A percentile compares a stretch with the other conserved stretches of the same genome.
Evolutionary conservation across 1,140 invertebrate species (phyloP).

Genomic region (Drosophila arawakana): DNA sequence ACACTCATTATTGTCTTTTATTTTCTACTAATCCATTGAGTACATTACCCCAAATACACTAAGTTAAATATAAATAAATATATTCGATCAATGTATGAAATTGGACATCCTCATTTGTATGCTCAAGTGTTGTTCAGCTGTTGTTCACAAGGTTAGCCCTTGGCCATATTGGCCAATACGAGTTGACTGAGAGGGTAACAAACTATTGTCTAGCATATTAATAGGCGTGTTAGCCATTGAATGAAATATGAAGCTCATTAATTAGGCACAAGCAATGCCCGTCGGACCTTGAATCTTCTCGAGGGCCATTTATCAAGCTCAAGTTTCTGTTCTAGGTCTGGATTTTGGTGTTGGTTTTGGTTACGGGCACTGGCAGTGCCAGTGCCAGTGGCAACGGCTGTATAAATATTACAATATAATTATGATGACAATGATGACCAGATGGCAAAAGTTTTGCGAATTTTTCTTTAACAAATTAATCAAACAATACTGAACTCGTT

Average conservation of each 20-base stretch:
- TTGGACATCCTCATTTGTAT: background rate
- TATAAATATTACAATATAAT: conserved; percentile 71
- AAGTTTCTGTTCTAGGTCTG: conserved; percentile 37
- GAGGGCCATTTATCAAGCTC: conserved; percentile 64
- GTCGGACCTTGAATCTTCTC: conserved; percentile 57
- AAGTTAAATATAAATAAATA: background rate
- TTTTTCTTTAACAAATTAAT: conserved; percentile 54
- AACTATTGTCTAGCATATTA: conserved; percentile 48
- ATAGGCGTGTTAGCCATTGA: conserved; percentile 38
- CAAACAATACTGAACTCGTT: conserved; percentile 36
- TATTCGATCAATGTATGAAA: background rate
- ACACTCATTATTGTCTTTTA: too few relatives aligned
- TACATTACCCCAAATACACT: background rate
- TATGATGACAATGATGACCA: conserved; percentile 60
- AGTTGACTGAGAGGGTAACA: background rate
- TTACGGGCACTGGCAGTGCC: background rate
- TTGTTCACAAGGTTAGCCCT: background rate
- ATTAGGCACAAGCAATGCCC: conserved; percentile 62
- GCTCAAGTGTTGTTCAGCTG: background rate
- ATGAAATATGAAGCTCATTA: conserved; percentile 61
- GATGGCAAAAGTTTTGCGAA: conserved; percentile 61
- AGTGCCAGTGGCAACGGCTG: conserved; percentile 16
- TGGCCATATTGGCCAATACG: background rate
- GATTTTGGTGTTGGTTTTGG: background rate
- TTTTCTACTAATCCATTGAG: too few relatives aligned